Base-by-base conservation (phyloP, 2,113 vertebrate species). In the Poicephalus gulielmi region DNA sequence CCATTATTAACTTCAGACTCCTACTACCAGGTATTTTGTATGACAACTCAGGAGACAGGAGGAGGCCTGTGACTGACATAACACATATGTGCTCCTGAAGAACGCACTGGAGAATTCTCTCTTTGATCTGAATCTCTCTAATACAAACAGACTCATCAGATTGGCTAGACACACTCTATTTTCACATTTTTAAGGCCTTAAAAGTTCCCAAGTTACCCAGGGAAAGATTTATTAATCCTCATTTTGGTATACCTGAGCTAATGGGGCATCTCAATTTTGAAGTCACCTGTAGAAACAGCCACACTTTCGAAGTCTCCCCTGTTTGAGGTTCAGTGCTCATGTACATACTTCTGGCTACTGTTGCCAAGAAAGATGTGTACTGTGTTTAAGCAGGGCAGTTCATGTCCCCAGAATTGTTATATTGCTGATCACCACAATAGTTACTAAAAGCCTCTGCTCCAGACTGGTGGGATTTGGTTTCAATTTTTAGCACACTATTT, bases 401-500 rank as follows among this genome's bases (percentile, higher is more conserved):
- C 90, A 17, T n/a, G 92, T 95, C 96, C 92, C 91, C 83, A 55
- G n/a, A 62, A 77, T 1, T 73, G 77, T 84, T 92, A 16, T 80
- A 41, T 79, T 92, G 80, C 91, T 92, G 53, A 76, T 96, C 74
- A 46, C 52, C 95, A 85, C 88, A 85, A 94, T 83, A 89, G 95
- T 89, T 91, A 63, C 92, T 97, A 95, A 95, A 96, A 91, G 57
- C 92, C 87, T 94, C 94, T 93, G 76, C 88, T 93, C 94, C 94
- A 96, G 89, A 95, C 86, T 95, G 83, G 93, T 95, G 95, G 94
- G 90, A 96, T 95, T 79, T 2, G 0, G 67, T 64, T 95, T 96
- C 96, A 94, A 77, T 94, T 96, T 97, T 92, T 95, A 97, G 90
- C 43, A 41, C 83, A 62, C 86, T 95, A 86, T 94, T 96, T 97